Percentiles rank a stretch among this genome's conserved stretches.
These are phyloP conservation scores for Unio pictorum DNA, from an alignment of 2,888 invertebrate species.

Conservation along the genomic window DNA sequence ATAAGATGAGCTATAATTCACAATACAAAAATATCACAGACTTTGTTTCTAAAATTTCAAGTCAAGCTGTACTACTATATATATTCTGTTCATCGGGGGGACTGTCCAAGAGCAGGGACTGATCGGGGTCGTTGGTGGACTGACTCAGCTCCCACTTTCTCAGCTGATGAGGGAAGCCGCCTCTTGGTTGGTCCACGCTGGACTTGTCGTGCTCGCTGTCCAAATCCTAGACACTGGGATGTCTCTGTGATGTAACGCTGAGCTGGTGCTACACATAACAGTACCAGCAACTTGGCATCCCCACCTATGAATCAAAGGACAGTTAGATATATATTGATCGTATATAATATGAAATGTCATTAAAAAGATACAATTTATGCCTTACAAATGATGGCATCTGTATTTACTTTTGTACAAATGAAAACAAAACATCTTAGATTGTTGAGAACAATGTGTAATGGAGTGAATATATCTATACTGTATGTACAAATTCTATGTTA, in stretches of 20 bases:
- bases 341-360: neutral
- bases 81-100: no score
- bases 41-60: no score
- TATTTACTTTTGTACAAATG: no score
- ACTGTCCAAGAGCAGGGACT: conserved; percentile 8
- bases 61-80: no score
- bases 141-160: conserved; percentile 45
- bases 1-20: no score
- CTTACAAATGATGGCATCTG: neutral
- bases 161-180: conserved; percentile 56
- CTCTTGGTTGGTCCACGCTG: conserved; percentile 63
- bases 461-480: no score
- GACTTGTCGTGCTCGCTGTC: conserved; percentile 64
- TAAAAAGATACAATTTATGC: neutral
- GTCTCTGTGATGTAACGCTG: conserved; percentile 63
- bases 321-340: neutral
- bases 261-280: conserved; percentile 64
- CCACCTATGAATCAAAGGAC: conserved; percentile 49
- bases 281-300: conserved; percentile 63
- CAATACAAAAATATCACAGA: no score
- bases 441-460: no score
- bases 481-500: no score
- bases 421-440: no score
- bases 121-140: conserved; percentile 23
- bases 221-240: conserved; percentile 64